Evolutionary conservation across 2,113 vertebrate genomes (phyloP).

Genomic region (Ginglymostoma cirratum): DNA sequence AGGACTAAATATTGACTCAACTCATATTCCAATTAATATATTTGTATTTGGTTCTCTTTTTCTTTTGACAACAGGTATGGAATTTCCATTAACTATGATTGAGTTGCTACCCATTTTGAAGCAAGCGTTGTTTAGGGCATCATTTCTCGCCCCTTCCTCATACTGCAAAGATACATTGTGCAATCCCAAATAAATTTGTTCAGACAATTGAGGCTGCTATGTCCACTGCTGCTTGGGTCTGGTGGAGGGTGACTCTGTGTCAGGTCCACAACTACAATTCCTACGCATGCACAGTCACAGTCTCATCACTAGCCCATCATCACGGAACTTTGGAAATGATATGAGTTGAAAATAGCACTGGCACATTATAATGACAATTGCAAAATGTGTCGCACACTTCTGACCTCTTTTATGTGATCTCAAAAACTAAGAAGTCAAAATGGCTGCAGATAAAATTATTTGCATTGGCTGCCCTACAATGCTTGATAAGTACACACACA

Average conservation of each 20-base stretch:
- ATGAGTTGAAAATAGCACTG: not conserved
- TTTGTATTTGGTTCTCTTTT: not conserved
- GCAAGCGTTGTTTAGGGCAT: not conserved
- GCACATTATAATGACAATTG: not conserved
- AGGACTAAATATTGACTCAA: not conserved
- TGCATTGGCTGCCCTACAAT: not conserved
- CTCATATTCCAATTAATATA: not conserved
- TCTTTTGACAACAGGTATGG: not conserved
- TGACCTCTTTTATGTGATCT: not conserved
- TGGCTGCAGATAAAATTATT: not conserved
- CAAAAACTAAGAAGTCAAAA: not conserved
- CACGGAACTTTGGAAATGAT: not conserved
- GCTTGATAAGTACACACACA: not conserved
- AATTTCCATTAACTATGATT: not conserved
- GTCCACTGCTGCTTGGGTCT: not conserved
- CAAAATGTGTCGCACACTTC: not conserved
- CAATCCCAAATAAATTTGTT: not conserved
- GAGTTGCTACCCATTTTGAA: not conserved
- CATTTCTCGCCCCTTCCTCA: not conserved
- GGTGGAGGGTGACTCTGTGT: not conserved
- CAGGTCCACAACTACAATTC: not conserved
- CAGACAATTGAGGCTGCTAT: not conserved
- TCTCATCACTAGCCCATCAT: not conserved
- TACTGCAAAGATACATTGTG: not conserved
- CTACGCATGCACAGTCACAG: not conserved